phyloP scores from a whole-genome alignment of 2,888 invertebrate species.

The Podabrus alpinus region DNA sequence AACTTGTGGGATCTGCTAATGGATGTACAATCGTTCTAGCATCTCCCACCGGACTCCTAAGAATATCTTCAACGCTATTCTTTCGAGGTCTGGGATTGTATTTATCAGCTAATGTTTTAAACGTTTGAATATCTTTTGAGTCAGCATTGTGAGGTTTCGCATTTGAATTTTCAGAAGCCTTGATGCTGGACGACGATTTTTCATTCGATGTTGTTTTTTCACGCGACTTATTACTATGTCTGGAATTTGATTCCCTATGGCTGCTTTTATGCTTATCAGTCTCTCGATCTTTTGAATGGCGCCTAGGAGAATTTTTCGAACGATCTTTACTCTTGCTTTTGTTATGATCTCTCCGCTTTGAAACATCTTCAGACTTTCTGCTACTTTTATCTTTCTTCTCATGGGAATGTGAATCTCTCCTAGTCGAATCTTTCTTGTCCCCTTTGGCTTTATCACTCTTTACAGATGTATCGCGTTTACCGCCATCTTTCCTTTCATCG shows the following conservation, averaged over 20 bases:
- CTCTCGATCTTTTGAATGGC: conserved; percentile 5
- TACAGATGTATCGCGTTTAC: background rate
- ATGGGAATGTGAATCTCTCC: background rate
- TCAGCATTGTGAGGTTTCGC: background rate
- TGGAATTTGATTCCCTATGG: background rate
- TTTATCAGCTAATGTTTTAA: conserved; percentile 54
- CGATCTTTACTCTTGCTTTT: conserved; percentile 27
- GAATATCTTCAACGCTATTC: conserved; percentile 38
- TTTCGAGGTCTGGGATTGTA: conserved; percentile 56
- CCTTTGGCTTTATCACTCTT: background rate
- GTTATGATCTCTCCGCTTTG: background rate
- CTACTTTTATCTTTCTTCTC: background rate
- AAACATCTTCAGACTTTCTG: background rate
- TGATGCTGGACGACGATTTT: background rate
- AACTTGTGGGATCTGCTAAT: background rate
- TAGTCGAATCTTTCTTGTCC: conserved; percentile 4
- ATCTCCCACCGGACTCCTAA: conserved; percentile 44
- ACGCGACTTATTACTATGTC: background rate
- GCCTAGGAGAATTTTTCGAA: conserved; percentile 16
- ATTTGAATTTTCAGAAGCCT: background rate
- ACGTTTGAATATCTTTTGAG: conserved; percentile 10
- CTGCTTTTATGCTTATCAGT: conserved; percentile 13
- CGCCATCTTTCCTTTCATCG: conserved; percentile 25
- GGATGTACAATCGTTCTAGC: conserved; percentile 6
- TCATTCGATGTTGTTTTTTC: background rate